A percentile compares a stretch with the other conserved stretches of the same genome.
Conservation (phyloP, 2,113 vertebrate species). For the Megaceryle maxima region DNA sequence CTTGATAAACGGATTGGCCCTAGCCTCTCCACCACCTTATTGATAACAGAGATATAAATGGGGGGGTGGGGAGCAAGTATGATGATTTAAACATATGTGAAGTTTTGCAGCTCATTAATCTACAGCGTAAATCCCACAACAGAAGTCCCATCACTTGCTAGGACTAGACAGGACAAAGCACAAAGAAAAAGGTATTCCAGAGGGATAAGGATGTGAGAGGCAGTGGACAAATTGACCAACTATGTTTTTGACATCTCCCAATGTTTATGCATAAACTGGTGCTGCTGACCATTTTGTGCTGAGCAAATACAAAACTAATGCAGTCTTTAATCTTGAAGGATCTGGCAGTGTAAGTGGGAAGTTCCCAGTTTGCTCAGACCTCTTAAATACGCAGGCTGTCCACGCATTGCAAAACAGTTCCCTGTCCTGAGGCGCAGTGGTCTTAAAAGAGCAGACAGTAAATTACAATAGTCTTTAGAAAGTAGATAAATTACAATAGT, state of each 20-base stretch:
- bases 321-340: not conserved
- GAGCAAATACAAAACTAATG: not conserved
- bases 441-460: not conserved
- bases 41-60: not conserved
- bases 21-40: not conserved
- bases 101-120: conserved; percentile 18
- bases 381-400: not conserved
- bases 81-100: conserved; percentile 30
- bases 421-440: not conserved
- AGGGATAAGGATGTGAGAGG: not conserved
- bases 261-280: accelerated
- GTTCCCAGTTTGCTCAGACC: not conserved
- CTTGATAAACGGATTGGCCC: not conserved
- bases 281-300: not conserved
- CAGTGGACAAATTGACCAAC: not conserved
- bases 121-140: not conserved
- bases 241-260: not conserved
- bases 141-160: not conserved
- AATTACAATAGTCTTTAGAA: not conserved
- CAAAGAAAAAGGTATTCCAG: not conserved
- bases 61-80: not conserved
- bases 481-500: not conserved
- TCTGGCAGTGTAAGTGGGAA: not conserved
- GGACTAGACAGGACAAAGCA: not conserved
- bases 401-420: not conserved